Evolutionary conservation across 2,797 vertebrate species (phyloP).

Genomic region (Aeoliscus strigatus): DNA sequence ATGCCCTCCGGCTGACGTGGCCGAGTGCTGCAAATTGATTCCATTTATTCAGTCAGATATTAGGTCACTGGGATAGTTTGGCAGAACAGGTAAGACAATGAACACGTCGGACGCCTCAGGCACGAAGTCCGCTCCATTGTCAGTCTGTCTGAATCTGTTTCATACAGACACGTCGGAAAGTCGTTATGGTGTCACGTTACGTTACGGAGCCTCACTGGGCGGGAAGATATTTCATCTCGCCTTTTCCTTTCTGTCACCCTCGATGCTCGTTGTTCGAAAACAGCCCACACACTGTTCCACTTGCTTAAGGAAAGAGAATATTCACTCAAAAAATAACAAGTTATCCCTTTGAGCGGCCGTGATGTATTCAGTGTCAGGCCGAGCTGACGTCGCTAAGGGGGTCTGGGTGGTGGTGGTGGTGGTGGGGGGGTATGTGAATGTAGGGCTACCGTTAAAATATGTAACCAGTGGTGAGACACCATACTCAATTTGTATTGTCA

Average conservation of each 20-base stretch:
- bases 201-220: constrained; percentile 8
- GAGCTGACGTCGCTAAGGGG: constrained; percentile 27
- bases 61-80: too few species aligned
- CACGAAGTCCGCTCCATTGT: too few species aligned
- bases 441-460: constrained; percentile 14
- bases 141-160: too few species aligned
- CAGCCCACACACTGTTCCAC: constrained; percentile 48
- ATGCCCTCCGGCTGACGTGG: constrained; percentile 4
- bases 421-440: constrained; percentile 18
- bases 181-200: constrained; percentile 19
- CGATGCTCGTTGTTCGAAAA: constrained; percentile 36
- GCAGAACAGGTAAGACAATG: constrained; percentile 5
- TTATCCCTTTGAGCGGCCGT: constrained; percentile 48
- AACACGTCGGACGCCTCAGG: too few species aligned
- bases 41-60: neutral
- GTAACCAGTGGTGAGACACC: neutral
- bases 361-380: constrained; percentile 39
- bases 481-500: constrained; percentile 15
- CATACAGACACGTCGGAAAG: too few species aligned
- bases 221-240: constrained; percentile 17
- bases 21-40: constrained; percentile 4
- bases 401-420: too few species aligned
- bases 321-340: constrained; percentile 59
- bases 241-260: constrained; percentile 39
- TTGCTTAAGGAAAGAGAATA: constrained; percentile 28